Base-by-base conservation (phyloP, 2,888 invertebrate genomes). In the Ecliptopera silaceata region DNA sequence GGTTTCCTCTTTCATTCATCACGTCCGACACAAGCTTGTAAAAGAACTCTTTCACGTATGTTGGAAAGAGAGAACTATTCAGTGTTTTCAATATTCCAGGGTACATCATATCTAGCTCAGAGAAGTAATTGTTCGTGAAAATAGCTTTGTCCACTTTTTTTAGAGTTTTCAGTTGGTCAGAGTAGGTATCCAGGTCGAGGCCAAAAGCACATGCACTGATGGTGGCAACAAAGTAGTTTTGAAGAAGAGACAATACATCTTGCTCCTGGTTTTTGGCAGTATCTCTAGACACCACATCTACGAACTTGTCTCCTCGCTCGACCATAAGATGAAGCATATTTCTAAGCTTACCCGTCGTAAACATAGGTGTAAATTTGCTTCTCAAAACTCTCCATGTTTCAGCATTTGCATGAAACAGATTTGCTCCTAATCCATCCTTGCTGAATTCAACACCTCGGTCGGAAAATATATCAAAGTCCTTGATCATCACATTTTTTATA, bases 341-440 rank as follows among this genome's bases (percentile, higher is more conserved):
- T 56, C 76, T 84, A n/a, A 84, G 60, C 66, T 86, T 85, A 2
- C 79, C 77, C 0, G 84, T 72, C 3, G 82, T 82, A 47, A 85
- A 86, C 11, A 82, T 63, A 0, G 84, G 82, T 1, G 79, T 75
- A n/a, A 86, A 75, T 2, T 70, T 26, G 26, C 26, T 26, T 26
- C 26, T 26, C 26, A 26, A 8, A 8, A 26, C 6, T 26, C 26
- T 6, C 26, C 26, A 26, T 6, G 26, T 26, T 26, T 26, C 1
- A 8, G 6, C 26, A 8, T 26, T 8, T 26, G 79, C 74, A 43
- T 77, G 74, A 47, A 86, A 85, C 12, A 86, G 52, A 51, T 86
- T 83, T 3, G 56, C 57, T 18, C 79, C 80, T 18, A 85, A 54
- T 3, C 75, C 79, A 47, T 79, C 56, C 11, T 75, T 73, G 38